phyloP scores from a whole-genome alignment of 2,888 invertebrate genomes.

The Tenthredo scrophulariae region DNA sequence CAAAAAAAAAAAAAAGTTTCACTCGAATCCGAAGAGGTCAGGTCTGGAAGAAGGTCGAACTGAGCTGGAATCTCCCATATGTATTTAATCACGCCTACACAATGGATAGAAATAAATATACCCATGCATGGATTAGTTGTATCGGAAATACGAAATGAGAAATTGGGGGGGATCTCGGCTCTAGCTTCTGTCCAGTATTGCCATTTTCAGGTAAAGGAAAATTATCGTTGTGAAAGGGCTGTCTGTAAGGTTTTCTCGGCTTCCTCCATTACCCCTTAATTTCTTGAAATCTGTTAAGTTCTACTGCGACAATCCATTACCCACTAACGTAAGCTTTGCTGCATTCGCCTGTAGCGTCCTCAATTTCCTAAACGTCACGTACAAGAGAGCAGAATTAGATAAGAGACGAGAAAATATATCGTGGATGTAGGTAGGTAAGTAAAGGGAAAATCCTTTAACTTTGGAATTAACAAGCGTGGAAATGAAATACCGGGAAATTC shows the following conservation, averaged over 20 bases:
- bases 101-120: neutral
- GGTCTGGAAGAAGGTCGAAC: too few species aligned
- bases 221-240: neutral
- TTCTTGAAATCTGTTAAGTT: neutral
- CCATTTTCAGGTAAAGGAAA: neutral
- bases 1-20: too few species aligned
- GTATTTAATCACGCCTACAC: neutral
- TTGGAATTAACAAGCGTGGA: neutral
- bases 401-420: neutral
- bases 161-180: neutral
- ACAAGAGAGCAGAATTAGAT: slow-evolving; percentile 13
- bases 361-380: slow-evolving; percentile 20
- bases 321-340: neutral
- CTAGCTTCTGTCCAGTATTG: neutral
- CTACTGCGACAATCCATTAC: neutral
- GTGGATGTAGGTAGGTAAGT: neutral
- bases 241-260: neutral
- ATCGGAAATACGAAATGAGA: slow-evolving; percentile 23
- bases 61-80: too few species aligned
- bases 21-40: too few species aligned
- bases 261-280: neutral
- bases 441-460: neutral
- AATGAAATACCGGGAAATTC: neutral
- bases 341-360: neutral
- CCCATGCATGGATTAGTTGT: neutral